Percentiles rank a stretch among this genome's conserved stretches.
These are phyloP conservation scores for Paramormyrops hopkinsi DNA, from an alignment of 2,797 vertebrate species.

Conservation along the genomic window DNA sequence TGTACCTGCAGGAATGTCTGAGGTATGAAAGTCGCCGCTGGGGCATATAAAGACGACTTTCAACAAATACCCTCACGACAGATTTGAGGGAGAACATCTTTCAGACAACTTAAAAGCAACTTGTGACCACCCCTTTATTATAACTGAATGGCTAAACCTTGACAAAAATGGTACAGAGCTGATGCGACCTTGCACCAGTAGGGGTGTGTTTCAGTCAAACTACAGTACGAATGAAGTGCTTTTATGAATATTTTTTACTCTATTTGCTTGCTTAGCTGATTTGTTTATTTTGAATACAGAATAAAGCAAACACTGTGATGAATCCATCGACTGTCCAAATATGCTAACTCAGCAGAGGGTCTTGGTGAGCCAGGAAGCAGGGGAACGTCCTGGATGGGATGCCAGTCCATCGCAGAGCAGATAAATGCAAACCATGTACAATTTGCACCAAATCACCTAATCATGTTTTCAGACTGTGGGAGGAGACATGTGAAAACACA, in stretches of 20 bases:
- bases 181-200: background rate
- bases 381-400: background rate
- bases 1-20: slow-evolving; percentile 34
- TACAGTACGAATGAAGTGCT: background rate
- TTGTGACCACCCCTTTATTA: background rate
- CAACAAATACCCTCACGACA: background rate
- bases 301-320: background rate
- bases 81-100: background rate
- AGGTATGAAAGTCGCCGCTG: background rate
- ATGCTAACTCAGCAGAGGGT: background rate
- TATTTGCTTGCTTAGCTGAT: background rate
- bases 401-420: background rate
- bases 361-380: background rate
- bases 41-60: background rate
- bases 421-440: background rate
- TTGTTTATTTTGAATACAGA: background rate
- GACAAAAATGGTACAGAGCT: background rate
- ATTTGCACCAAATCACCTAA: background rate
- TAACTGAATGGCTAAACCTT: background rate
- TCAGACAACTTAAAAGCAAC: slow-evolving; percentile 5
- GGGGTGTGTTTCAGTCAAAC: background rate
- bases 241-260: background rate
- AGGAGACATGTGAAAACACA: background rate
- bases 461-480: background rate
- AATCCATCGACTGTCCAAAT: background rate